Evolutionary conservation across 2,797 vertebrate genomes (phyloP).

Genomic region (Calcarius lapponicus): DNA sequence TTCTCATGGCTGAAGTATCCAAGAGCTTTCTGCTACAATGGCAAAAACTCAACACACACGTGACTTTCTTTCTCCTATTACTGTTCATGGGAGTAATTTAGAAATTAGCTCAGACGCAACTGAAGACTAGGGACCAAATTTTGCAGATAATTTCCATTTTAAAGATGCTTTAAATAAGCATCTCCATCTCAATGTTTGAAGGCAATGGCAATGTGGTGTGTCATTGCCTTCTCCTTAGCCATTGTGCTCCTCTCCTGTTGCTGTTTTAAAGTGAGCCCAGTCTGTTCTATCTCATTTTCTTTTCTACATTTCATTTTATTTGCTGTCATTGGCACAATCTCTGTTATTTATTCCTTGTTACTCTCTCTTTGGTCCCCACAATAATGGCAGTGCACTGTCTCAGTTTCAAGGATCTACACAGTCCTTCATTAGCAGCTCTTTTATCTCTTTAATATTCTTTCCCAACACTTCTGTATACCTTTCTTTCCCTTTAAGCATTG

Average conservation of each 20-base stretch:
- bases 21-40: background rate
- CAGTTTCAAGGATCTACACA: background rate
- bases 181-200: background rate
- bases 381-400: slow-evolving; percentile 1
- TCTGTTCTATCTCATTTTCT: slow-evolving; percentile 5
- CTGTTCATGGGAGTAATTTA: background rate
- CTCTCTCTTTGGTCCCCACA: slow-evolving; percentile 11
- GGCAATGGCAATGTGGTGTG: background rate
- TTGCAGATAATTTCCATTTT: background rate
- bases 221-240: slow-evolving; percentile 23
- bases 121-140: background rate
- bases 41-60: background rate
- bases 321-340: slow-evolving; percentile 17
- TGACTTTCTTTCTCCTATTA: background rate
- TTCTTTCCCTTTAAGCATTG: slow-evolving; percentile 23
- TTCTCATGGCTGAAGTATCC: background rate
- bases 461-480: background rate
- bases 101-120: background rate
- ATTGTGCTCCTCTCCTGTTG: slow-evolving; percentile 15
- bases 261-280: slow-evolving; percentile 11
- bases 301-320: background rate
- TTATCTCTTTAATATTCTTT: slow-evolving; percentile 38
- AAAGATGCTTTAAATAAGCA: background rate
- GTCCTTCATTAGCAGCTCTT: slow-evolving; percentile 24
- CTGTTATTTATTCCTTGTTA: slow-evolving; percentile 39